Base-by-base conservation (phyloP, 2,888 invertebrate genomes). In the Caenorhabditis parvicauda region DNA sequence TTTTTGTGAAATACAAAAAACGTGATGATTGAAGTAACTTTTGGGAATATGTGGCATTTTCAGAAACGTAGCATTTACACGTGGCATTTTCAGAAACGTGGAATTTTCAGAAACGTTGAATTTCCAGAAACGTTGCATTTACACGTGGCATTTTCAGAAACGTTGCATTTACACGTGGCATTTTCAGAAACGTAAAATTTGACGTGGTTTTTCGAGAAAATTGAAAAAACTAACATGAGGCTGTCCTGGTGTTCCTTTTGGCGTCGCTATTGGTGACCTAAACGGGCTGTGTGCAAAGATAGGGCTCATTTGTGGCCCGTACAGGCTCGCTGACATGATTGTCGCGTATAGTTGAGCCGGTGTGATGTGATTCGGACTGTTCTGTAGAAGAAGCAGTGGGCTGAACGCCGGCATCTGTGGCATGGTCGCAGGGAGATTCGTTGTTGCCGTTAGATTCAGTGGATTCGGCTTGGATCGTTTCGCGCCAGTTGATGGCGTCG, bases 251-350 rank as follows among this genome's bases (percentile, higher is more conserved):
- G 53, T 53, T 14, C 37, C 43, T 22, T 63, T 54, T 25, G 57
- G 54, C 2, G 57, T 55, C 1, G 55, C 46, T 38, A 58, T 22
- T 5, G 60, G 54, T 9, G 60, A 59, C 14, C 59, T 41, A 48
- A 67, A 67, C 17, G 50, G 48, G 17, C 43, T 25, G 6, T 59
- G 42, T 7, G 50, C 24, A 24, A 64, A 35, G 12, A 59, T 39
- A 6, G 64, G 62, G 9, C 64, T 62, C 21, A 62, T 61, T n/a
- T 64, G 59, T 14, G 67, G 59, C 25, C 67, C 67, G 48, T 62
- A 67, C 1, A 67, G 35, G 1, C 59, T 57, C 0, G 67, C 67
- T 1, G 67, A 67, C 3, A 60, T 58, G 12, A 71, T 25, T 9
- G 62, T 58, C 1, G 67, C 64, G 28, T 56, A 64, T 27, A 64